These are phyloP conservation scores for Polymixis flavicincta DNA, from an alignment of 2,888 invertebrate genomes.

Conservation along the genomic window DNA sequence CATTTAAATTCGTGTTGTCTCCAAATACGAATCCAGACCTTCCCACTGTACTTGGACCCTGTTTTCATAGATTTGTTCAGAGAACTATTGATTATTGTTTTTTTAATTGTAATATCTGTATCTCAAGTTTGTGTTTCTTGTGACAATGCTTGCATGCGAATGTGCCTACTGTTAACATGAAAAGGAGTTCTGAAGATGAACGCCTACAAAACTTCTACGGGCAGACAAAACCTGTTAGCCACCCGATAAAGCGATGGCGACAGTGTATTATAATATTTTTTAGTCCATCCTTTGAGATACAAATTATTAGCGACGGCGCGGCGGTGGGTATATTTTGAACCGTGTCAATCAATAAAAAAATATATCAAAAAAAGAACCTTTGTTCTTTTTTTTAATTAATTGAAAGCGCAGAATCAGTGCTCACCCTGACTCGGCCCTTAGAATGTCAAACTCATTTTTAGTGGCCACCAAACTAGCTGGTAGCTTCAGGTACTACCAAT, in stretches of 20 bases:
- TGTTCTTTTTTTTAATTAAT: neutral
- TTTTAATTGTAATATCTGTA: neutral
- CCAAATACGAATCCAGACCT: neutral
- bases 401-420: neutral
- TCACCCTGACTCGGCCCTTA: constrained; percentile 13
- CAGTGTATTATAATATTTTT: neutral
- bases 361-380: too few relatives aligned
- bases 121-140: neutral
- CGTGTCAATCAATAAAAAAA: too few relatives aligned
- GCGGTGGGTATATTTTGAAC: neutral
- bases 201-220: constrained; percentile 1
- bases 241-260: neutral
- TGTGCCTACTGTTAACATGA: neutral
- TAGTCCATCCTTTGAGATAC: neutral
- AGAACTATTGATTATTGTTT: too few relatives aligned
- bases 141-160: neutral
- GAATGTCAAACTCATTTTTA: constrained; percentile 41
- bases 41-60: neutral
- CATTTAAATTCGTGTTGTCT: neutral
- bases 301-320: neutral
- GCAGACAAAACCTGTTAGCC: neutral
- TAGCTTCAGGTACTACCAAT: constrained; percentile 25
- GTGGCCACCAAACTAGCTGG: constrained; percentile 13
- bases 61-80: neutral
- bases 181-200: neutral